A percentile compares a stretch with the other conserved stretches of the same genome.
Evolutionary conservation across 1,140 invertebrate species (phyloP).

Genomic region (Hylaeus volcanicus): DNA sequence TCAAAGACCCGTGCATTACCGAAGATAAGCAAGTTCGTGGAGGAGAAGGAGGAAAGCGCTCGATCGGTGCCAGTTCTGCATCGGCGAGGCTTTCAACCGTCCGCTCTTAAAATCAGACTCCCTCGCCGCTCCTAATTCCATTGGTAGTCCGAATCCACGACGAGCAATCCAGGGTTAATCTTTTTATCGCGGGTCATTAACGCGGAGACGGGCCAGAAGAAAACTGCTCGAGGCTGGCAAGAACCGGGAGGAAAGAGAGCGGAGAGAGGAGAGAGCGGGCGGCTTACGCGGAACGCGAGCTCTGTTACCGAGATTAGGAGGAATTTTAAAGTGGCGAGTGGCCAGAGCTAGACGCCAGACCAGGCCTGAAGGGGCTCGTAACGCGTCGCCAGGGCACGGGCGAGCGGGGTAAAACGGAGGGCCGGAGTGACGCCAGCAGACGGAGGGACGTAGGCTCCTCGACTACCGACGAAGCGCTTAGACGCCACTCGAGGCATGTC

Average conservation of each 20-base stretch:
- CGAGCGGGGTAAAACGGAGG: not conserved
- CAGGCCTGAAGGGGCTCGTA: constrained; percentile 1
- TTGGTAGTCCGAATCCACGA: constrained; percentile 43
- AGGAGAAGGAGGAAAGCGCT: not conserved
- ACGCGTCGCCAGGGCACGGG: not conserved
- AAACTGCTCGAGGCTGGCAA: not conserved
- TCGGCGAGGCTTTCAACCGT: constrained; percentile 19
- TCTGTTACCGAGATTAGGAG: constrained; percentile 67
- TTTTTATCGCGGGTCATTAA: constrained; percentile 69
- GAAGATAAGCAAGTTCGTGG: constrained; percentile 25
- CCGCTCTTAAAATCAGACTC: constrained; percentile 1
- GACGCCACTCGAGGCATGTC: constrained; percentile 52
- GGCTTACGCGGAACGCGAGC: constrained; percentile 59
- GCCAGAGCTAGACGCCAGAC: constrained; percentile 57
- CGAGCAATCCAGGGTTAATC: constrained; percentile 63
- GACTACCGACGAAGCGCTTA: constrained; percentile 53
- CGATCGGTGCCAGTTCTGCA: constrained; percentile 20
- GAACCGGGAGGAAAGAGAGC: not conserved
- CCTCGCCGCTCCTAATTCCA: constrained; percentile 30
- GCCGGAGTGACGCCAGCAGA: constrained; percentile 13
- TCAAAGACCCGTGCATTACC: constrained; percentile 12
- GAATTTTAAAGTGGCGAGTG: constrained; percentile 65
- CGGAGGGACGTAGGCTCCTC: constrained; percentile 39
- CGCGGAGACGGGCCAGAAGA: constrained; percentile 31
- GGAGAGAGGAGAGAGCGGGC: not conserved